phyloP scores from a whole-genome alignment of 1,140 invertebrate genomes.

The Palaemon carinicauda region DNA sequence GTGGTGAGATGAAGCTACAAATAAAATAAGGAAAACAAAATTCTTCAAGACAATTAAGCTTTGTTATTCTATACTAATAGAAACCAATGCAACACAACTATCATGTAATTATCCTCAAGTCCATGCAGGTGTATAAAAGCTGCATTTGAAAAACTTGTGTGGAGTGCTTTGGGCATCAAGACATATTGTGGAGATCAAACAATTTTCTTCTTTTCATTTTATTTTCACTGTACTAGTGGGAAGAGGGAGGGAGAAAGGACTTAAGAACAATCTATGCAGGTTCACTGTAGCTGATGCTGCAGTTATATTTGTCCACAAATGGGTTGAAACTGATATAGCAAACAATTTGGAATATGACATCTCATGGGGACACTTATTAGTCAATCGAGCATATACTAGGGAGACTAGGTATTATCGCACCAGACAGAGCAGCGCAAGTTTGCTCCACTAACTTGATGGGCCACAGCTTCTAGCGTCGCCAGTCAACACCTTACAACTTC shows the following conservation, averaged over 20 bases:
- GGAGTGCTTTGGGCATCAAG: conserved; percentile 38
- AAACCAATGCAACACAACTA: not conserved
- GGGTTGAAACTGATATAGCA: not conserved
- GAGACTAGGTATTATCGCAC: not conserved
- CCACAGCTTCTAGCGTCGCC: conserved; percentile 29
- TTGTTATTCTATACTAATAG: too few relatives aligned
- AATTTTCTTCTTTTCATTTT: not conserved
- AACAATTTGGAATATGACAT: not conserved
- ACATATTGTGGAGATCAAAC: conserved; percentile 8
- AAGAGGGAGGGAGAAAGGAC: too few relatives aligned
- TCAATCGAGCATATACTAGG: conserved; percentile 3
- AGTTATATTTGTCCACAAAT: not conserved
- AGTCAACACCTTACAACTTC: conserved; percentile 11
- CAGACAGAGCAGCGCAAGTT: conserved; percentile 11
- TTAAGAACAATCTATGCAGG: conserved; percentile 10
- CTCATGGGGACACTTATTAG: conserved; percentile 11
- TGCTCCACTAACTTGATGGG: conserved; percentile 45
- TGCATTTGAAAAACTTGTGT: conserved; percentile 27
- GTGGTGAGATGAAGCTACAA: too few relatives aligned
- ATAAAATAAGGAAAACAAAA: too few relatives aligned
- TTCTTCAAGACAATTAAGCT: too few relatives aligned
- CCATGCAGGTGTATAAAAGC: conserved; percentile 44
- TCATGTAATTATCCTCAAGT: conserved; percentile 1
- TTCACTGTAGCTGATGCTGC: conserved; percentile 14
- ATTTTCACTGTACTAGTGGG: not conserved